Conservation (phyloP, 2,888 invertebrate species). For the Plagodis dolabraria region DNA sequence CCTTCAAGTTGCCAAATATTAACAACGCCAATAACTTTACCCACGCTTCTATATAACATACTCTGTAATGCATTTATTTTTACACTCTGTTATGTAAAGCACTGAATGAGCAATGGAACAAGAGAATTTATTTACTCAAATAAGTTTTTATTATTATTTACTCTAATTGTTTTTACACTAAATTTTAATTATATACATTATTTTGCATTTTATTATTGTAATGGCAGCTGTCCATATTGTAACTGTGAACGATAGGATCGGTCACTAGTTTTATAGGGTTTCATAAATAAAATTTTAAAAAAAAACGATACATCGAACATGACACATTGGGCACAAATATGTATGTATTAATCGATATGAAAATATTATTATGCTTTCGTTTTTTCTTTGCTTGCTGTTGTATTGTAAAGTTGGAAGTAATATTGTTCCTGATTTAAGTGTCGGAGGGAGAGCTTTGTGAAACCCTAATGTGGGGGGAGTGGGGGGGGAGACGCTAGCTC, state of each 20-base stretch:
- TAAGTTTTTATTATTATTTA: constrained; percentile 80
- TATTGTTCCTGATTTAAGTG: constrained; percentile 60
- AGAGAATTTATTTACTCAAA: constrained; percentile 84
- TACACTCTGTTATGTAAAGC: constrained; percentile 77
- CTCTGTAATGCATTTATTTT: constrained; percentile 61
- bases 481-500: constrained; percentile 18
- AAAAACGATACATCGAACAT: constrained; percentile 83
- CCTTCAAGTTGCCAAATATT: constrained; percentile 37
- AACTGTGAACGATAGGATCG: constrained; percentile 69
- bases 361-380: constrained; percentile 58
- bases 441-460: constrained; percentile 62
- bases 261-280: constrained; percentile 72
- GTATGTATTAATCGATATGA: constrained; percentile 55
- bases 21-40: constrained; percentile 8
- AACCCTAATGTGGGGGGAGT: constrained; percentile 56
- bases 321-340: constrained; percentile 83
- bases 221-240: constrained; percentile 80
- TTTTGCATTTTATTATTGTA: constrained; percentile 82
- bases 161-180: constrained; percentile 75
- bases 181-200: constrained; percentile 74
- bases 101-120: constrained; percentile 83
- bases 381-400: constrained; percentile 66
- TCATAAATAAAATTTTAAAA: constrained; percentile 65
- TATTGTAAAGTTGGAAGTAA: constrained; percentile 57
- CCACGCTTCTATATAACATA: constrained; percentile 31